phyloP scores from a whole-genome alignment of 23 tunicate genomes.

The Aplidium turbinatum region DNA sequence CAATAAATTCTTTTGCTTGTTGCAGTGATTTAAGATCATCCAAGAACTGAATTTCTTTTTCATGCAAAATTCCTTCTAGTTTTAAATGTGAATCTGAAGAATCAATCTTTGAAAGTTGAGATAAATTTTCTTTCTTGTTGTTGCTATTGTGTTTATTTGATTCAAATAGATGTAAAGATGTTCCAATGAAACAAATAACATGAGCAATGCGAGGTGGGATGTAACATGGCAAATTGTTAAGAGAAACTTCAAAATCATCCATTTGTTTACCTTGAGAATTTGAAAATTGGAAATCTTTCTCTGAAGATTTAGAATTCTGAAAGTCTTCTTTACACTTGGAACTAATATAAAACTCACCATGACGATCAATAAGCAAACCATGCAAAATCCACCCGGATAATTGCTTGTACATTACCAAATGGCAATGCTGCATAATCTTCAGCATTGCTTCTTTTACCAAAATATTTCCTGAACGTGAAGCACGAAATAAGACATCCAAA shows the following conservation, averaged over 20 bases:
- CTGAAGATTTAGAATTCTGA: background rate
- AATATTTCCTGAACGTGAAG: slow-evolving; percentile 62
- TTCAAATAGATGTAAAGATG: slow-evolving; percentile 82
- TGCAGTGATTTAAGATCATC: slow-evolving; percentile 46
- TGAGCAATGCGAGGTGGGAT: slow-evolving; percentile 58
- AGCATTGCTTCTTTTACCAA: slow-evolving; percentile 45
- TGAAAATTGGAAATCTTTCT: background rate
- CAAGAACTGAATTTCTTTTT: slow-evolving; percentile 58
- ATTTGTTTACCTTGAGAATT: background rate
- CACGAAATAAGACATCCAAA: slow-evolving; percentile 35
- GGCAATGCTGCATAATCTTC: slow-evolving; percentile 51
- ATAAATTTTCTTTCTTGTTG: too few relatives aligned
- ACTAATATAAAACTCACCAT: slow-evolving; percentile 72
- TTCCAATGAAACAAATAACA: slow-evolving; percentile 83
- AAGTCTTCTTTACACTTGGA: background rate
- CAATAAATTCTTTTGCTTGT: slow-evolving; percentile 56
- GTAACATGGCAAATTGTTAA: slow-evolving; percentile 56
- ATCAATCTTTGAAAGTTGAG: background rate
- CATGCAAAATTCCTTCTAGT: slow-evolving; percentile 54
- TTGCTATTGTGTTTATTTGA: slow-evolving; percentile 6
- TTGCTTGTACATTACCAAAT: slow-evolving; percentile 76
- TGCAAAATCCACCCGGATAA: slow-evolving; percentile 75
- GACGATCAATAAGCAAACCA: slow-evolving; percentile 69
- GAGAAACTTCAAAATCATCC: slow-evolving; percentile 56
- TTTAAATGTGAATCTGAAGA: slow-evolving; percentile 21